Evolutionary conservation across 2,888 invertebrate species (phyloP).

Genomic region (Tanypteryx hageni): DNA sequence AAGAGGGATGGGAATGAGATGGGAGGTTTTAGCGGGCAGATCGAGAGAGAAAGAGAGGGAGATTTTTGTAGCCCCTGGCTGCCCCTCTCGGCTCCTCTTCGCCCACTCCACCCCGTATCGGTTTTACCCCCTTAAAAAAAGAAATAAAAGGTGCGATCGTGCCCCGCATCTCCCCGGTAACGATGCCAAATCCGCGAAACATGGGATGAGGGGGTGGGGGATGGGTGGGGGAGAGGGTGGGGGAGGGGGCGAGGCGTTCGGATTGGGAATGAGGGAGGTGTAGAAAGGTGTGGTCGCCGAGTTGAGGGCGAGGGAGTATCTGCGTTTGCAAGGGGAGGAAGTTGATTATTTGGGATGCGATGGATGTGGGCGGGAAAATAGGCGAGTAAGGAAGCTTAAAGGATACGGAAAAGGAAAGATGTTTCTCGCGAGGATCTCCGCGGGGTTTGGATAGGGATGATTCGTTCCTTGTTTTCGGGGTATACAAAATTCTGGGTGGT

Average conservation of each 20-base stretch:
- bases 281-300: too few species aligned
- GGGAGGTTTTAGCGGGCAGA: background rate
- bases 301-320: background rate
- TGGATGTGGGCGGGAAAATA: background rate
- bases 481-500: too few species aligned
- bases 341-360: background rate
- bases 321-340: background rate
- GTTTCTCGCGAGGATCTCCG: background rate
- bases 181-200: conserved; percentile 52
- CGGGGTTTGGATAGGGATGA: too few species aligned
- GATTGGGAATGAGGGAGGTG: background rate
- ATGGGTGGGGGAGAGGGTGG: background rate
- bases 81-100: background rate
- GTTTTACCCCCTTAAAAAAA: conserved; percentile 25
- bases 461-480: background rate
- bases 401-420: background rate
- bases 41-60: background rate
- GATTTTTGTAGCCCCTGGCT: conserved; percentile 10
- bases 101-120: conserved; percentile 2
- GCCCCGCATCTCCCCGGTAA: conserved; percentile 7
- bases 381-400: background rate
- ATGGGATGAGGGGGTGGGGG: background rate
- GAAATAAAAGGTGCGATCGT: conserved; percentile 54
- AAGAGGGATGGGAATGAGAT: conserved; percentile 16
- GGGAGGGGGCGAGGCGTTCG: background rate